These are phyloP conservation scores for Rhaphigaster nebulosa DNA, from an alignment of 2,888 invertebrate genomes.

Conservation along the genomic window DNA sequence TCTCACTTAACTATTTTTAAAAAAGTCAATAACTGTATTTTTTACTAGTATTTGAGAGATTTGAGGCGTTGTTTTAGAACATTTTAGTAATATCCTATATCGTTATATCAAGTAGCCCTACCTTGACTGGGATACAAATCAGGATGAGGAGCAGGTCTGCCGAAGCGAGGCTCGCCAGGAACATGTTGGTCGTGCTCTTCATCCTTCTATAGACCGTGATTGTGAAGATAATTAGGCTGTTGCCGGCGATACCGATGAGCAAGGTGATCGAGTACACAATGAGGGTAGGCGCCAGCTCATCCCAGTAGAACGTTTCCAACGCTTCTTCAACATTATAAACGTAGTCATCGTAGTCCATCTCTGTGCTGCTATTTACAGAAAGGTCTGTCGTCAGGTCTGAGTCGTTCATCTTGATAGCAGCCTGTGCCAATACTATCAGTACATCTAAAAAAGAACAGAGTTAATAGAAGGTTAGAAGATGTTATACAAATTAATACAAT, in stretches of 20 bases:
- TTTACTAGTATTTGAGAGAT: too few species aligned
- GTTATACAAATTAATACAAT: neutral
- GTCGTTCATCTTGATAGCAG: conserved; percentile 8
- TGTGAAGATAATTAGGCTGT: conserved; percentile 74
- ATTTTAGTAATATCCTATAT: too few species aligned
- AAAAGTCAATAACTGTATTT: too few species aligned
- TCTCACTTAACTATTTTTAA: too few species aligned
- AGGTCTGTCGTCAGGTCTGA: neutral
- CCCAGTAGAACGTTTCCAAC: conserved; percentile 71
- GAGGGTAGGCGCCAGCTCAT: conserved; percentile 73
- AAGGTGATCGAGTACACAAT: conserved; percentile 75
- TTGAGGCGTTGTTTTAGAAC: too few species aligned
- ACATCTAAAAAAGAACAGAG: neutral
- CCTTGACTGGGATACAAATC: conserved; percentile 81
- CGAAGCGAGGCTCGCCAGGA: conserved; percentile 77
- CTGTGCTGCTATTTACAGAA: neutral
- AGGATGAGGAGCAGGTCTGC: conserved; percentile 79
- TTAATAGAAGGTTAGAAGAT: neutral
- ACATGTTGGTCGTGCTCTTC: conserved; percentile 77
- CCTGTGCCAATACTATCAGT: neutral
- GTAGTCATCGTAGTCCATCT: conserved; percentile 66
- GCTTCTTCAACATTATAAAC: conserved; percentile 72
- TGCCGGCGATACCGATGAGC: conserved; percentile 75
- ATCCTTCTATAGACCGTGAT: conserved; percentile 73
- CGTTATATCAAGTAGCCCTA: too few species aligned